Evolutionary conservation across 2,113 vertebrate genomes (phyloP).

Genomic region (Hystrix cristata): DNA sequence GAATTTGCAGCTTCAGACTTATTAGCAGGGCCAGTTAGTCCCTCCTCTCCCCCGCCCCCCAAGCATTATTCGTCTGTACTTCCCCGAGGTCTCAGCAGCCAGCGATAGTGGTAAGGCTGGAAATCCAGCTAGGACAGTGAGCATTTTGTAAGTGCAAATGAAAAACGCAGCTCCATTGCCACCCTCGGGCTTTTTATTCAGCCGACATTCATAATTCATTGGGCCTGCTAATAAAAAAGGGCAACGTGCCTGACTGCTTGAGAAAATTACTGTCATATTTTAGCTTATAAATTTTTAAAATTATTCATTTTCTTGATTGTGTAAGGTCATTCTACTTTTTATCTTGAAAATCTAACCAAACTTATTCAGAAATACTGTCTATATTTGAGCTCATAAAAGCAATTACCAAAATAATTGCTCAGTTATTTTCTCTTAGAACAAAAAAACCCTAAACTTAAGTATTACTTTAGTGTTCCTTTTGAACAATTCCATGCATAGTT

Average conservation of each 20-base stretch:
- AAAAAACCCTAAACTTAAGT: not conserved
- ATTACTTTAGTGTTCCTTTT: constrained; percentile 45
- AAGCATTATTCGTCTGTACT: not conserved
- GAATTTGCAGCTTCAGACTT: constrained; percentile 14
- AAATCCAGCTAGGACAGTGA: constrained; percentile 70
- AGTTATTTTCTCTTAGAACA: constrained; percentile 27
- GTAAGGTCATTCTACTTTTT: constrained; percentile 67
- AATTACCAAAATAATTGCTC: constrained; percentile 34
- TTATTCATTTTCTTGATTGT: constrained; percentile 83
- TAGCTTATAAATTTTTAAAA: constrained; percentile 84
- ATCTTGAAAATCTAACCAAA: constrained; percentile 62
- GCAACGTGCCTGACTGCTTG: constrained; percentile 79
- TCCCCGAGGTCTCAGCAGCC: constrained; percentile 70
- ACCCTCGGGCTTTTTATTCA: constrained; percentile 84
- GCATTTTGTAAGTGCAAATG: constrained; percentile 80
- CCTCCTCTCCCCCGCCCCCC: not conserved
- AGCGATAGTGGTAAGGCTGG: constrained; percentile 69
- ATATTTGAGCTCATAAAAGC: constrained; percentile 54
- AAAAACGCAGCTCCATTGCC: constrained; percentile 78
- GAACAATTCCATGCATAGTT: constrained; percentile 5
- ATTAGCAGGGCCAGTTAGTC: constrained; percentile 72
- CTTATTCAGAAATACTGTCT: constrained; percentile 48
- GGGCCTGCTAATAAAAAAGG: constrained; percentile 80
- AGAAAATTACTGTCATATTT: constrained; percentile 86
- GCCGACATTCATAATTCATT: constrained; percentile 88